Conservation (phyloP, 2,113 vertebrate genomes). For the Acinonyx jubatus region DNA sequence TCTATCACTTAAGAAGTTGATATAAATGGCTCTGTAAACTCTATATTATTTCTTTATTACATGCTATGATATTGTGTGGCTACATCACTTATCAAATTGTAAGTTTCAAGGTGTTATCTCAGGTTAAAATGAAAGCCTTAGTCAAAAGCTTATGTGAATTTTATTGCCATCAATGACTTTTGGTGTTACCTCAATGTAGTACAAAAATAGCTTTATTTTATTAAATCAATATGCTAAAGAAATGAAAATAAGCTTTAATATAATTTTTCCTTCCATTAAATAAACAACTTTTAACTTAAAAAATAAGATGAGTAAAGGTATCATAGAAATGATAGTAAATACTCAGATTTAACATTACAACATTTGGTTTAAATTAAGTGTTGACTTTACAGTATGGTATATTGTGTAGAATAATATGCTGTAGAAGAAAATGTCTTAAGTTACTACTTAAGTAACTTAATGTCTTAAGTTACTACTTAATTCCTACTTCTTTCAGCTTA, state of each 20-base stretch:
- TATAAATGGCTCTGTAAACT: constrained; percentile 8
- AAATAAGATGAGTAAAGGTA: neutral
- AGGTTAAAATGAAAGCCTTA: constrained; percentile 8
- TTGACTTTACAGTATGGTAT: neutral
- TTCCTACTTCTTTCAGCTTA: neutral
- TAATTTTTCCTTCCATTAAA: neutral
- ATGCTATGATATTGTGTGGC: neutral
- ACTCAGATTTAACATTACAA: neutral
- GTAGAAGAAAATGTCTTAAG: neutral
- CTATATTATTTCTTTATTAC: constrained; percentile 27
- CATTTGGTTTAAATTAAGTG: neutral
- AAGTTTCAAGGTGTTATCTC: constrained; percentile 18
- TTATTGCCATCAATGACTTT: neutral
- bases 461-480: neutral
- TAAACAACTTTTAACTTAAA: neutral
- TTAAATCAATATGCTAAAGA: neutral
- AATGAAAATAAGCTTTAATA: neutral
- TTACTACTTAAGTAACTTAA: neutral
- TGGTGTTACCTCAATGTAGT: neutral
- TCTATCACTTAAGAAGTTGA: constrained; percentile 43
- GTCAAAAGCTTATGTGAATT: neutral
- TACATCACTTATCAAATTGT: neutral
- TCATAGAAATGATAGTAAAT: neutral
- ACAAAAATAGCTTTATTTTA: constrained; percentile 19
- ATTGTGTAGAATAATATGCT: neutral